Evolutionary conservation across 2,113 vertebrate species (phyloP).

Genomic region (Cariama cristata): DNA sequence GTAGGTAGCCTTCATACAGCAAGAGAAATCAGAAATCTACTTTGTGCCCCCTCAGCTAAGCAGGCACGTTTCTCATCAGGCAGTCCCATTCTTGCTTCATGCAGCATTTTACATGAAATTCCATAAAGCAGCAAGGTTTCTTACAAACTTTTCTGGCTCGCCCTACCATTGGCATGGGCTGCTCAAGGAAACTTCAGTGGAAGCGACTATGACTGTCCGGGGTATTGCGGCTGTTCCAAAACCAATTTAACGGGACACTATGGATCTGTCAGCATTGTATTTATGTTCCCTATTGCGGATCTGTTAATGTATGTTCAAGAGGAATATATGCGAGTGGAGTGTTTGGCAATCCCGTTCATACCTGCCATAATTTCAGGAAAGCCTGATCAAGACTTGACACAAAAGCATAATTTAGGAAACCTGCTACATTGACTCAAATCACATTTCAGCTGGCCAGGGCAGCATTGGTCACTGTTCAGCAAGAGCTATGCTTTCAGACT

Average conservation of each 20-base stretch:
- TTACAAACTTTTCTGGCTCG: accelerated
- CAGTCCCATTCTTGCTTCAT: accelerated
- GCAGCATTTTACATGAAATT: accelerated
- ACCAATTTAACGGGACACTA: neutral
- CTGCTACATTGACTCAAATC: accelerated
- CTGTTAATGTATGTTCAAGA: accelerated
- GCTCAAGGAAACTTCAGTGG: neutral
- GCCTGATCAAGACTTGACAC: neutral
- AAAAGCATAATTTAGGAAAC: neutral
- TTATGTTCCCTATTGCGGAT: neutral
- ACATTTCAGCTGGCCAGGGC: neutral
- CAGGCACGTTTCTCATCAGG: neutral
- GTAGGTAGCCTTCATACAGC: neutral
- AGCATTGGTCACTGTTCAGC: neutral
- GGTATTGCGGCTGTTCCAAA: accelerated
- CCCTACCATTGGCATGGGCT: accelerated
- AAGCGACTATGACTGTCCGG: accelerated
- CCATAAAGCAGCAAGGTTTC: accelerated
- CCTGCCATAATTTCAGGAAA: accelerated
- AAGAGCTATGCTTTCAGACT: too few relatives aligned
- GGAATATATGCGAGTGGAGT: accelerated
- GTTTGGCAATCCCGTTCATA: neutral
- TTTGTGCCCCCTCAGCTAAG: neutral
- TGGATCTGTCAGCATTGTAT: accelerated
- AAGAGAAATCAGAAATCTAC: neutral